phyloP scores from a whole-genome alignment of 2,113 vertebrate genomes.

The Casuarius casuarius region DNA sequence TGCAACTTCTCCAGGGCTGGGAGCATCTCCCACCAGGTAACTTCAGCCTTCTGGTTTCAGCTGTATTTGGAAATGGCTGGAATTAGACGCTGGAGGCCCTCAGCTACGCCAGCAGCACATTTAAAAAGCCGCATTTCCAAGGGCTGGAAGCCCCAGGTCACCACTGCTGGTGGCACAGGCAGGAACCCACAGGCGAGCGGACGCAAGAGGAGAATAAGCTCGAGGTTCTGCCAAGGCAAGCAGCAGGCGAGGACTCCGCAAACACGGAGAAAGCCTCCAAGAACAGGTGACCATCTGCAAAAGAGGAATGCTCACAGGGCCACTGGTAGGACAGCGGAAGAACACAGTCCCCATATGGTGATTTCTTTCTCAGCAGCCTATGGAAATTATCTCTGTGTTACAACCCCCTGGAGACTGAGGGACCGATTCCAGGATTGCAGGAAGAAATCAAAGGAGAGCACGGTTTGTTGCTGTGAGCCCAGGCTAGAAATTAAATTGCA shows the following conservation, averaged over 20 bases:
- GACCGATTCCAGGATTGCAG: background rate
- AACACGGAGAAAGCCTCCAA: background rate
- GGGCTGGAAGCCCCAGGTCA: background rate
- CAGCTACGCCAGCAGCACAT: background rate
- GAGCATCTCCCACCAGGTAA: background rate
- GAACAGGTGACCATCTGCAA: background rate
- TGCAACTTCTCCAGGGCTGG: rapidly evolving
- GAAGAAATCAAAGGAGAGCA: background rate
- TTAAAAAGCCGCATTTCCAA: background rate
- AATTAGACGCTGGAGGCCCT: background rate
- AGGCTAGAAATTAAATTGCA: background rate
- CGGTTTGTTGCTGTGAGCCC: slow-evolving; percentile 5
- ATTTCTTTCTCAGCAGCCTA: background rate
- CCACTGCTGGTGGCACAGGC: background rate
- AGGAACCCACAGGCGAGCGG: background rate
- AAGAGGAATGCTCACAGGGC: background rate
- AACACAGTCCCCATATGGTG: slow-evolving; percentile 28
- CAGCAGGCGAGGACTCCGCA: background rate
- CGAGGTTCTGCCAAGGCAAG: slow-evolving; percentile 33
- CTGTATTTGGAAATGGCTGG: background rate
- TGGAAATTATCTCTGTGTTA: background rate
- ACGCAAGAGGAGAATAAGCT: background rate
- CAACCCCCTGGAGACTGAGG: background rate
- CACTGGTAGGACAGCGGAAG: background rate
- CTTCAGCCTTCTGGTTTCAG: rapidly evolving